Percentiles rank a stretch among this genome's conserved stretches.
phyloP scores from a whole-genome alignment of 2,797 vertebrate genomes.

The Oceanodroma leucorhoa region DNA sequence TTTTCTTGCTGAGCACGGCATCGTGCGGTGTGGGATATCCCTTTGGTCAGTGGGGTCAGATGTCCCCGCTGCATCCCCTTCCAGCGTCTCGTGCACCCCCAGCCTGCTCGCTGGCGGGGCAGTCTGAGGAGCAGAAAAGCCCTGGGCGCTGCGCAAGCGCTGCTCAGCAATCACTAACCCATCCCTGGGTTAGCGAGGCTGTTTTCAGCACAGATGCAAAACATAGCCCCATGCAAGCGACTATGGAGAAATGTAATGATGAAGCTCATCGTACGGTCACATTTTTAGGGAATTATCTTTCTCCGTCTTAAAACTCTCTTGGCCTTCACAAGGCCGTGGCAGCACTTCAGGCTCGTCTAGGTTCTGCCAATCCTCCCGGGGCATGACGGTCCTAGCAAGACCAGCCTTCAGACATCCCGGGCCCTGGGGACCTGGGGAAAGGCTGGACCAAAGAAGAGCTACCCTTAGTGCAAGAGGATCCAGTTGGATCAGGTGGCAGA shows the following conservation, averaged over 20 bases:
- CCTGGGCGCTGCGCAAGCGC: no score
- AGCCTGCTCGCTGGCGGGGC: no score
- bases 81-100: no score
- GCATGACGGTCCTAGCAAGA: not conserved
- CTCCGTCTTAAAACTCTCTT: not conserved
- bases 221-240: not conserved
- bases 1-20: not conserved
- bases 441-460: not conserved
- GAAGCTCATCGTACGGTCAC: not conserved
- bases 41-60: not conserved
- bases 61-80: not conserved
- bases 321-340: not conserved
- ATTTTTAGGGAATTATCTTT: no score
- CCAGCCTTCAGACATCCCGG: not conserved
- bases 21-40: not conserved
- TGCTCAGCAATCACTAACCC: no score
- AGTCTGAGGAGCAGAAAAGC: no score
- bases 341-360: not conserved
- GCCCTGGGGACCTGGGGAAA: not conserved
- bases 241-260: not conserved
- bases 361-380: not conserved
- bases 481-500: not conserved
- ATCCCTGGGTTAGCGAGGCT: no score
- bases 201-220: no score
- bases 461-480: not conserved